Conservation (phyloP, 1,140 invertebrate species). For the Drosophila murphyi region DNA sequence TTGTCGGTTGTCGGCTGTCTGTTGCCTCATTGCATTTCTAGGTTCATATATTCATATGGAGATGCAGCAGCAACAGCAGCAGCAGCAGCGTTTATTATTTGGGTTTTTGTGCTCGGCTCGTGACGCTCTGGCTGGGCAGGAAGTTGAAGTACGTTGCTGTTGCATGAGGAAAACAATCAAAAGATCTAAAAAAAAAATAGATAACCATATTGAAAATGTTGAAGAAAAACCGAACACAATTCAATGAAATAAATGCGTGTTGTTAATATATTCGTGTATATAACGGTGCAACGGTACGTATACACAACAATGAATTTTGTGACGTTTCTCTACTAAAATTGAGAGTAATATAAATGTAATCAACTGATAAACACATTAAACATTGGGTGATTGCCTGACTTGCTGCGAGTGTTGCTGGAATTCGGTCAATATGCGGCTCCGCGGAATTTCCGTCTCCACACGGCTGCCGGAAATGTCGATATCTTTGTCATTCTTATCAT, state of each 20-base stretch:
- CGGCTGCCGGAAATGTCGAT: constrained; percentile 69
- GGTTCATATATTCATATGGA: constrained; percentile 66
- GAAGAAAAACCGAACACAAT: neutral
- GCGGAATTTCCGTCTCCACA: constrained; percentile 76
- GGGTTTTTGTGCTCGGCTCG: constrained; percentile 25
- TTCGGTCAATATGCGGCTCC: constrained; percentile 71
- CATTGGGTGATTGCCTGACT: constrained; percentile 15
- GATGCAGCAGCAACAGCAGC: constrained; percentile 1
- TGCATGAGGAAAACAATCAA: neutral
- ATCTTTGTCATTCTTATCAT: constrained; percentile 61
- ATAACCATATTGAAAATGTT: neutral
- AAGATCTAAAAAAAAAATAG: neutral
- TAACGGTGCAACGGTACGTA: constrained; percentile 29
- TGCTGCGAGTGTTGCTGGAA: constrained; percentile 58
- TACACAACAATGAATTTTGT: constrained; percentile 38
- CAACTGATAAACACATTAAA: constrained; percentile 31
- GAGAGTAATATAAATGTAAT: neutral
- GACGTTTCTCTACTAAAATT: constrained; percentile 4
- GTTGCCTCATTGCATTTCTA: constrained; percentile 77
- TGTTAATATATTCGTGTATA: constrained; percentile 5
- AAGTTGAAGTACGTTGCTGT: constrained; percentile 15
- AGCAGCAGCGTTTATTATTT: constrained; percentile 38
- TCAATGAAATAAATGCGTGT: constrained; percentile 26
- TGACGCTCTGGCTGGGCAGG: constrained; percentile 36
- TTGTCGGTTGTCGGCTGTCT: constrained; percentile 31